Evolutionary conservation across 2,797 vertebrate genomes (phyloP).

Genomic region (Miichthys miiuy): DNA sequence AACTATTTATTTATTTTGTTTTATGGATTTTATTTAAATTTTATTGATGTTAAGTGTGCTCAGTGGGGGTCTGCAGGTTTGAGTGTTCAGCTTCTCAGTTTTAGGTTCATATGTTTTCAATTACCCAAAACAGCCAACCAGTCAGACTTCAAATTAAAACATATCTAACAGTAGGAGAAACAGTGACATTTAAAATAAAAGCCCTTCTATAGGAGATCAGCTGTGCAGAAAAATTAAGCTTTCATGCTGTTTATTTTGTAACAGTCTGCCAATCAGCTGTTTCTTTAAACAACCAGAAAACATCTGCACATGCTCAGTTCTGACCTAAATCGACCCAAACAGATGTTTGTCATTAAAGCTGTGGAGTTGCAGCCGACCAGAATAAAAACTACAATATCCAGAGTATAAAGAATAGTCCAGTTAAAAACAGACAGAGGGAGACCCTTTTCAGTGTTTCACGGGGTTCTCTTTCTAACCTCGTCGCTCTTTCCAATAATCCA

Average conservation of each 20-base stretch:
- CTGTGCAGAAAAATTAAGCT: neutral
- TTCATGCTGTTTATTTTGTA: neutral
- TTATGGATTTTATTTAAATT: too few species aligned
- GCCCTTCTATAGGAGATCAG: neutral
- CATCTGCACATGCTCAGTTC: conserved; percentile 45
- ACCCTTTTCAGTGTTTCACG: too few species aligned
- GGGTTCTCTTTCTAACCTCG: too few species aligned
- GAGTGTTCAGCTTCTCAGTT: neutral
- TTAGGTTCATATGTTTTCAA: conserved; percentile 9
- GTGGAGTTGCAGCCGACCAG: neutral
- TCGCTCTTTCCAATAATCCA: too few species aligned
- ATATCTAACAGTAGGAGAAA: neutral
- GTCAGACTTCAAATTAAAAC: conserved; percentile 17
- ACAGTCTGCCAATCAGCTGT: conserved; percentile 1
- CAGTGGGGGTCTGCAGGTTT: neutral
- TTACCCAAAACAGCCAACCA: neutral
- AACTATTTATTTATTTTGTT: too few species aligned
- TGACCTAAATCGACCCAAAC: conserved; percentile 22
- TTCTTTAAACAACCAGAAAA: neutral
- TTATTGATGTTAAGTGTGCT: too few species aligned
- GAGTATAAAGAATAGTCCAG: too few species aligned
- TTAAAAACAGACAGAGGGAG: too few species aligned
- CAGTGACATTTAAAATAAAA: neutral
- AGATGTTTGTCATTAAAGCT: conserved; percentile 7
- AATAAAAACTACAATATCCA: neutral